These are phyloP conservation scores for Agelastica alni DNA, from an alignment of 2,888 invertebrate species.

Conservation along the genomic window DNA sequence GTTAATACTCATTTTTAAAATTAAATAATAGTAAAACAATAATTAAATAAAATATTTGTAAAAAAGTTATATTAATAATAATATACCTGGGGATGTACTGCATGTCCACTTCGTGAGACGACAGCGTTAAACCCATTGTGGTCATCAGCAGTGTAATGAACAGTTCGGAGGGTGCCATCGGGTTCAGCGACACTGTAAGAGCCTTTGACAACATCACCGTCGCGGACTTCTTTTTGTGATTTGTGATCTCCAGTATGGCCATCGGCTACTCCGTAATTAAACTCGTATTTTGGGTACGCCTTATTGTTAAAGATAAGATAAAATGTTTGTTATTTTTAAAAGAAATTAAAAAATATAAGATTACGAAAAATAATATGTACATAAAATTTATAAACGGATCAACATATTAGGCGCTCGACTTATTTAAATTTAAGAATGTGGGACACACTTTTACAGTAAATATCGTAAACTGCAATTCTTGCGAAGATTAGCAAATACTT, in stretches of 20 bases:
- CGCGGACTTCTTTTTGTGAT: constrained; percentile 58
- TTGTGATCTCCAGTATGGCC: constrained; percentile 63
- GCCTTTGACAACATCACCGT: constrained; percentile 67
- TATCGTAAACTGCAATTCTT: constrained; percentile 20
- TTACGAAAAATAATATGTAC: too few relatives aligned
- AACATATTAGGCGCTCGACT: neutral
- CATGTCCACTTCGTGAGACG: constrained; percentile 62
- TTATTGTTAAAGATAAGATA: too few relatives aligned
- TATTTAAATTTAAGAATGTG: constrained; percentile 15
- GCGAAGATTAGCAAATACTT: constrained; percentile 19
- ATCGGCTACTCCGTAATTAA: constrained; percentile 68
- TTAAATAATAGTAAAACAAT: too few relatives aligned
- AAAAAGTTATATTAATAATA: too few relatives aligned
- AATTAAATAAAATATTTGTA: too few relatives aligned
- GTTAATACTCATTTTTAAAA: neutral
- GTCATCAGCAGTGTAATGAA: constrained; percentile 71
- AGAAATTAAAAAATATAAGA: too few relatives aligned
- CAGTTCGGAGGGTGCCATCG: constrained; percentile 58
- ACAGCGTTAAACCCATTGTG: constrained; percentile 74
- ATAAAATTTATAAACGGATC: too few relatives aligned
- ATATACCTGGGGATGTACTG: constrained; percentile 27
- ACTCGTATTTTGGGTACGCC: constrained; percentile 66
- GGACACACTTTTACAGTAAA: constrained; percentile 8
- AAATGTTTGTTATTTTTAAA: too few relatives aligned
- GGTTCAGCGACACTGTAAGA: constrained; percentile 59